Base-by-base conservation (phyloP, 2,888 invertebrate species). In the Aphidoletes aphidimyza region DNA sequence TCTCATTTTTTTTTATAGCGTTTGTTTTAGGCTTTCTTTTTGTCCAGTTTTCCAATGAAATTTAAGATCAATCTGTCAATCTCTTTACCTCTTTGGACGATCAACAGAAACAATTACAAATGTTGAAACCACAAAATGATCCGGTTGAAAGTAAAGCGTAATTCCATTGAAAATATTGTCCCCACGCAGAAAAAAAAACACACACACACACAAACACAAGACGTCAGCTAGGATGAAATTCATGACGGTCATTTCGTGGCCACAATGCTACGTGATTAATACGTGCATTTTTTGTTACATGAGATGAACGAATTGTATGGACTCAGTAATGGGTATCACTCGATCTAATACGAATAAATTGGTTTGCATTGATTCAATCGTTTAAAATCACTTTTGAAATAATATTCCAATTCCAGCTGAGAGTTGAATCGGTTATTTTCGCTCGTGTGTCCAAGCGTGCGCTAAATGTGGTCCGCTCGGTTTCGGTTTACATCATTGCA, bases 131-230 rank as follows among this genome's bases (percentile, higher is more conserved):
- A n/a, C n/a, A n/a, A n/a, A 8, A 54, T 54, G 54, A 0, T 54
- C n/a, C 54, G 22, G 0, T 54, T 22, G 3, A 54, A 54, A 54
- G 47, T 47, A 17, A 17, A 2, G n/a, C 22, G 69, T 69, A 6
- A 30, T 69, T 69, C 30, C 69, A 69, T 30, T 69, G 69, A 69
- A 69, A 69, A 30, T n/a, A n/a, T 30, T 69, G 69, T 69, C 69
- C 69, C 69, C 69, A 69, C 69, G 69, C 69, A 69, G 54, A 26
- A 26, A 3, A 26, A 26, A 14, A 69, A 30, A 54, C 19, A 17
- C 2, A 47, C 17, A 3, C 17, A 47, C 2, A 47, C 11, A 47
- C 8, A 6, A 19, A 47, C 2, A 47, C 11, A 54, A 1, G n/a
- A 54, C n/a, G 54, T 22, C 42, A 42, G 30, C 34, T 69, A 14